phyloP scores from a whole-genome alignment of 2,797 vertebrate genomes.

The Amphiprion clarkii region DNA sequence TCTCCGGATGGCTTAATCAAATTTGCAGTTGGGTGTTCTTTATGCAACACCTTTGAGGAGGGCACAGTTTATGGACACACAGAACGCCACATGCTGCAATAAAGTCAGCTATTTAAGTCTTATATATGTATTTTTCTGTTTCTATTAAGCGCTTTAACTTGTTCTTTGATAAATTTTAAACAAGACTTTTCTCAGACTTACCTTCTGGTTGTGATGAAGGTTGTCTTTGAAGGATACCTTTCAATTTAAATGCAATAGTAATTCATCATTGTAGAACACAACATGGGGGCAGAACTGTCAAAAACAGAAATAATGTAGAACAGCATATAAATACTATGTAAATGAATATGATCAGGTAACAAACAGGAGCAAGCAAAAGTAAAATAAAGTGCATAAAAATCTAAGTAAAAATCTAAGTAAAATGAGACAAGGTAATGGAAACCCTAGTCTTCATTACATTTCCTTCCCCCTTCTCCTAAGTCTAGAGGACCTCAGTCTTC shows the following conservation, averaged over 20 bases:
- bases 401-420: no score
- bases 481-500: not conserved
- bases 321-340: no score
- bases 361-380: no score
- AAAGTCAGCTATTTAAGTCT: not conserved
- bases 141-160: not conserved
- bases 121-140: no score
- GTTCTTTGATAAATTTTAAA: not conserved
- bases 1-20: conserved; percentile 59
- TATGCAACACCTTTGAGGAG: conserved; percentile 3
- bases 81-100: not conserved
- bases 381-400: no score
- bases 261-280: not conserved
- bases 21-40: conserved; percentile 31
- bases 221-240: not conserved
- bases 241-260: not conserved
- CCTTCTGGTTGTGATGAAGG: no score
- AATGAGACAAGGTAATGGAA: no score
- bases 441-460: no score
- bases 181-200: no score
- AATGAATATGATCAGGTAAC: no score
- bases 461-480: no score
- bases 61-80: not conserved
- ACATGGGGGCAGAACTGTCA: not conserved
- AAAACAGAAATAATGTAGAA: not conserved